Evolutionary conservation across 2,113 vertebrate species (phyloP), one percentile per base, ranked within the genome.

Genomic region (Trachemys scripta): DNA sequence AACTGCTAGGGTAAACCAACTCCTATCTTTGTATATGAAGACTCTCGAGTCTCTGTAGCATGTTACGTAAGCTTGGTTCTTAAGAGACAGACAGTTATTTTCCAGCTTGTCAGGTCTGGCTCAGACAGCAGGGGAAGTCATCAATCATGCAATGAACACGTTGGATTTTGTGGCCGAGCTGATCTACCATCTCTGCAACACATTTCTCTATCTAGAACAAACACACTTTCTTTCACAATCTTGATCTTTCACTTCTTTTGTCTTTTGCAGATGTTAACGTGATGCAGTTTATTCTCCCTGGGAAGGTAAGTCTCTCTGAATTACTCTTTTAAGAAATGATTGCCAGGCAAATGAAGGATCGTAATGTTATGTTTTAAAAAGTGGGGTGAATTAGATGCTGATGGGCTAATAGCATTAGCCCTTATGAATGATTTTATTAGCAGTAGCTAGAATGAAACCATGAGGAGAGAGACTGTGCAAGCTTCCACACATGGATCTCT

Each of bases 271-370:
- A 59, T 65, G 83, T 31, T 88, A 91, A 20, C 5, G 5, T 35
- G 80, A 62, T 35, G 51, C 57, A 79, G 89, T 54, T 50, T 31
- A 72, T 80, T 91, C 22, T 0, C 49, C 3, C 0, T 35, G 25
- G 85, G 76, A 91, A 94, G 87, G 93, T 86, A 83, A 94, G 59
- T 59, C 85, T 82, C 51, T 65, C 62, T 88, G 10, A 19, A 1
- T 86, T 24, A 10, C 45, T 81, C 76, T 87, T 45, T 69, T 87
- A 2, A 13, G 65, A 25, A 65, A 38, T 25, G 20, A 6, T 12
- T 1, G 3, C 8, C 84, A 16, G 45, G 29, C 62, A 24, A 57
- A 47, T 8, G 53, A 27, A 42, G 54, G 42, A 19, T 45, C 51
- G 79, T 27, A 20, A 11, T n/a, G 47, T 79, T 49, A 3, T 8